Conservation (phyloP, 2,888 invertebrate species). For the Phlogophora meticulosa region DNA sequence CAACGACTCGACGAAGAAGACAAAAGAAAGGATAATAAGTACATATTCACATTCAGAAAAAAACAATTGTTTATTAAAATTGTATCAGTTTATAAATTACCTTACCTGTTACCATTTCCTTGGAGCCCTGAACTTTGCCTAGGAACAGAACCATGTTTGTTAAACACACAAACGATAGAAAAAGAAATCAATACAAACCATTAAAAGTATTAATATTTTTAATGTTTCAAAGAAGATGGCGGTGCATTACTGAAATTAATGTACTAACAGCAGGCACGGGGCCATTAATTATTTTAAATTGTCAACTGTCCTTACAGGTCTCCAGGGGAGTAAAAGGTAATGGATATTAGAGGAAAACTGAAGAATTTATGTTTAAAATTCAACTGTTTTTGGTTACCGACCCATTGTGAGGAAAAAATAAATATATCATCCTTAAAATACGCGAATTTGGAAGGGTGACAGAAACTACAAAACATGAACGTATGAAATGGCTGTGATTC, state of each 20-base stretch:
- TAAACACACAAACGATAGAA: neutral
- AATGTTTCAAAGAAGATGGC: constrained; percentile 32
- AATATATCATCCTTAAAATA: too few species aligned
- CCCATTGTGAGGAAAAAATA: neutral
- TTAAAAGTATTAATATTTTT: constrained; percentile 48
- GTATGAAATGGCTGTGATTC: too few species aligned
- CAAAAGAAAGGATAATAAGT: too few species aligned
- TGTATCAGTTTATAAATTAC: neutral
- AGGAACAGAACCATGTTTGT: neutral
- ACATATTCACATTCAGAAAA: neutral
- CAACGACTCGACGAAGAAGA: too few species aligned
- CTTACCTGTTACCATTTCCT: neutral
- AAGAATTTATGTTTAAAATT: constrained; percentile 4
- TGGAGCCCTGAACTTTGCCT: neutral
- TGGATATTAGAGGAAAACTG: constrained; percentile 3
- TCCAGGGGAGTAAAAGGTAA: constrained; percentile 19
- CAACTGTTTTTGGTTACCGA: neutral
- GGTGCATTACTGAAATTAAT: constrained; percentile 53
- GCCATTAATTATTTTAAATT: constrained; percentile 52
- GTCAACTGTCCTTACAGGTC: constrained; percentile 25
- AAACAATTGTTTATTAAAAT: neutral
- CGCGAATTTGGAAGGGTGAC: too few species aligned
- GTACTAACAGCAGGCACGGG: neutral
- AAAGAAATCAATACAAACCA: constrained; percentile 33
- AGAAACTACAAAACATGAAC: too few species aligned